Percentiles rank a stretch among this genome's conserved stretches.
phyloP scores from a whole-genome alignment of 53 echinoderm and acorn worm genomes.

The Actinopyga echinites region DNA sequence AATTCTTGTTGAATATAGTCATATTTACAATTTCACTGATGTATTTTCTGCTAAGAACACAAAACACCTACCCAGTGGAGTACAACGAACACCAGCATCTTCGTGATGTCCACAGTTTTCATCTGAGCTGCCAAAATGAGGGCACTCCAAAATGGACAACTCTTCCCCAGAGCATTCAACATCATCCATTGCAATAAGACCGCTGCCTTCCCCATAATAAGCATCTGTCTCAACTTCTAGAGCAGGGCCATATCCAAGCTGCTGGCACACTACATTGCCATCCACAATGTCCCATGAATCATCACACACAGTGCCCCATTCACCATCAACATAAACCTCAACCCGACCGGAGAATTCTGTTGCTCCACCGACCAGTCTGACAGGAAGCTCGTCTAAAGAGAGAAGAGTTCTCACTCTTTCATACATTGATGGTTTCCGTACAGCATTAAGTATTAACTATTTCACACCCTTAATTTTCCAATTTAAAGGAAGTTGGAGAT shows the following conservation, averaged over 20 bases:
- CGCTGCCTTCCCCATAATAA: conserved; percentile 42
- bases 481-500: no score
- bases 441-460: no score
- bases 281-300: conserved; percentile 47
- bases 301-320: conserved; percentile 60
- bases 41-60: no score
- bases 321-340: conserved; percentile 42
- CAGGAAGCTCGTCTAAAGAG: neutral
- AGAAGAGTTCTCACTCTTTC: neutral
- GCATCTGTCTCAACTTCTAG: conserved; percentile 32
- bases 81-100: conserved; percentile 44
- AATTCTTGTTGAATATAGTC: no score
- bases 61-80: no score
- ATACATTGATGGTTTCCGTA: no score
- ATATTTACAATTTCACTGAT: no score
- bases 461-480: no score
- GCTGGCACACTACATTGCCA: conserved; percentile 48
- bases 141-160: conserved; percentile 30
- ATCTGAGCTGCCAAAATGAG: conserved; percentile 6
- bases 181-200: conserved; percentile 48
- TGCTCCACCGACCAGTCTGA: conserved; percentile 37
- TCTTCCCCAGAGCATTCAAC: conserved; percentile 50
- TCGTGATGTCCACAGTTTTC: conserved; percentile 33
- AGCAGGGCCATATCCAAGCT: conserved; percentile 53
- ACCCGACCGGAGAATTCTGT: conserved; percentile 30